Evolutionary conservation across 2,113 vertebrate genomes (phyloP).

Genomic region (Pseudorectes ferrugineus): DNA sequence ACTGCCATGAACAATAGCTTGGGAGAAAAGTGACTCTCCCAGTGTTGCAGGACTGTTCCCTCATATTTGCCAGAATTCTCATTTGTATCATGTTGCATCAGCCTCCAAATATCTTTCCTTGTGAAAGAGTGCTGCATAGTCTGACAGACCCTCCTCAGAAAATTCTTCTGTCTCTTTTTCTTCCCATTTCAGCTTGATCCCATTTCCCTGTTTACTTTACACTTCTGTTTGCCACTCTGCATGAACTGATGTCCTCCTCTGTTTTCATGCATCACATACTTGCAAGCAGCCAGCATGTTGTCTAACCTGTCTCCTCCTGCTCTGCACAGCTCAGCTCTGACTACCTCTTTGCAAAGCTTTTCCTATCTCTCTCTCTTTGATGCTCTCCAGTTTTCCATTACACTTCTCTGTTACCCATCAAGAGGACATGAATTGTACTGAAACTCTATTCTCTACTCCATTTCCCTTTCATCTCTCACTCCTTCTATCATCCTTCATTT

Average conservation of each 20-base stretch:
- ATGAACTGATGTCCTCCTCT: neutral
- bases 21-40: neutral
- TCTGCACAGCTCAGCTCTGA: neutral
- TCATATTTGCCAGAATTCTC: neutral
- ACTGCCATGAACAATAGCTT: neutral
- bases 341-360: neutral
- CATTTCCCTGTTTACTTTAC: neutral
- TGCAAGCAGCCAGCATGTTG: neutral
- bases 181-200: neutral
- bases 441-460: neutral
- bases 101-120: neutral
- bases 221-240: neutral
- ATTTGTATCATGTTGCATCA: neutral
- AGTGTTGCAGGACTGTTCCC: neutral
- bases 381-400: neutral
- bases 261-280: neutral
- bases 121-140: neutral
- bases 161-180: neutral
- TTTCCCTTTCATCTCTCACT: neutral
- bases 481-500: neutral
- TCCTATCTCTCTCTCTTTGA: neutral
- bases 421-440: neutral
- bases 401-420: neutral
- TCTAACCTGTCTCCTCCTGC: neutral
- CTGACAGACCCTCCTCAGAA: neutral